Percentiles rank a stretch among this genome's conserved stretches.
Evolutionary conservation across 2,888 invertebrate genomes (phyloP).

Genomic region (Eumerus sabulonum): DNA sequence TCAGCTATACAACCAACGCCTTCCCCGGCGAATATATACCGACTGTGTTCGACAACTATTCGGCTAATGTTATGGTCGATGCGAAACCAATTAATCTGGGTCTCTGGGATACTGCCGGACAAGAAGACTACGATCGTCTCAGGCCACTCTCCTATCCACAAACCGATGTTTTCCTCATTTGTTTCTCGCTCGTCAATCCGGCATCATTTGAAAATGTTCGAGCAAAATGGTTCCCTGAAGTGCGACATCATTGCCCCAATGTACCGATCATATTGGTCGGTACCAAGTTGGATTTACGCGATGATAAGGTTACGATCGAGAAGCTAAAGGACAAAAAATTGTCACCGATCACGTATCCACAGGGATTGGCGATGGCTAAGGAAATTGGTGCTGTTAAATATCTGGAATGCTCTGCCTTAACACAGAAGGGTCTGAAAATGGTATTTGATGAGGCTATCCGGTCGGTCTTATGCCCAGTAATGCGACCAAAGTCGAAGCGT

Average conservation of each 20-base stretch:
- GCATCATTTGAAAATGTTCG: constrained; percentile 78
- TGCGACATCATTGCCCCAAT: constrained; percentile 77
- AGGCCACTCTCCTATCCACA: constrained; percentile 77
- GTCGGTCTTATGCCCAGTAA: constrained; percentile 77
- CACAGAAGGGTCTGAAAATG: constrained; percentile 77
- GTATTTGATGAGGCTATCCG: constrained; percentile 78
- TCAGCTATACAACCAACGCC: constrained; percentile 78
- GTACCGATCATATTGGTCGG: constrained; percentile 77
- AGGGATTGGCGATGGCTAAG: constrained; percentile 78
- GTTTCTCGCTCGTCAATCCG: constrained; percentile 77
- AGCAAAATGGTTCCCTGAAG: constrained; percentile 78
- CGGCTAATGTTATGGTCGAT: constrained; percentile 78
- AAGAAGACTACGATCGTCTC: constrained; percentile 77
- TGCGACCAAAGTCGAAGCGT: constrained; percentile 72
- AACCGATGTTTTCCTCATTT: constrained; percentile 77
- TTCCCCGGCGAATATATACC: constrained; percentile 77
- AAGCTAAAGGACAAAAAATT: constrained; percentile 77
- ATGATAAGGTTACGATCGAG: constrained; percentile 77
- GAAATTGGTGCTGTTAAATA: constrained; percentile 77
- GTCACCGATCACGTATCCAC: constrained; percentile 77
- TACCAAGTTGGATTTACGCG: constrained; percentile 77
- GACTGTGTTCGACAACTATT: constrained; percentile 77
- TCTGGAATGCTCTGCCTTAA: constrained; percentile 76
- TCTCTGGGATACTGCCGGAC: constrained; percentile 77
- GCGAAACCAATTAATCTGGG: constrained; percentile 77